Evolutionary conservation across 2,888 invertebrate species (phyloP).

Genomic region (Neoascia interrupta): DNA sequence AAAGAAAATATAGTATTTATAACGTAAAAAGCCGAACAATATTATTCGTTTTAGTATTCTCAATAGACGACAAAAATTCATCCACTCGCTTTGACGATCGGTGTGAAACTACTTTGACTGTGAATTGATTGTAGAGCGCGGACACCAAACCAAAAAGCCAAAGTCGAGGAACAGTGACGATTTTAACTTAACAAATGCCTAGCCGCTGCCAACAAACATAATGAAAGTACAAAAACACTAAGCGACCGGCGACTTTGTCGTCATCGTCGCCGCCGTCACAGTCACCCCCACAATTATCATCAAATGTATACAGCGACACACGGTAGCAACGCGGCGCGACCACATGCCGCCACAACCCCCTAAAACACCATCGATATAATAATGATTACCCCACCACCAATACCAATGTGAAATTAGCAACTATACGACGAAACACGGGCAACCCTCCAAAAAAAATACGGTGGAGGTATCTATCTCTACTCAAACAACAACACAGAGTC

Average conservation of each 20-base stretch:
- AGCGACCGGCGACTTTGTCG: no score
- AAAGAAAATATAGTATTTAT: no score
- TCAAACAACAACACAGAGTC: not conserved
- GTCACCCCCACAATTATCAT: slow-evolving; percentile 32
- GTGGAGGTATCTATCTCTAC: no score
- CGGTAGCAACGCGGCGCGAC: not conserved
- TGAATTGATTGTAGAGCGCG: slow-evolving; percentile 31
- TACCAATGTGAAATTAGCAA: not conserved
- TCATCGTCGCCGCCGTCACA: slow-evolving; percentile 29
- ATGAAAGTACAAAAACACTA: no score
- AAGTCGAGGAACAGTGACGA: slow-evolving; percentile 34
- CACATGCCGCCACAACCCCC: not conserved
- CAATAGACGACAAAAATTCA: slow-evolving; percentile 47
- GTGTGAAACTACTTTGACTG: slow-evolving; percentile 41
- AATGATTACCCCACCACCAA: not conserved
- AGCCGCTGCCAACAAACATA: slow-evolving; percentile 26
- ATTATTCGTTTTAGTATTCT: slow-evolving; percentile 15
- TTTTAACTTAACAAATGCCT: slow-evolving; percentile 8
- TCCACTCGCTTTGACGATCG: slow-evolving; percentile 48
- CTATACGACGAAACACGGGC: not conserved
- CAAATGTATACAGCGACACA: slow-evolving; percentile 37
- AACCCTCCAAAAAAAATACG: not conserved
- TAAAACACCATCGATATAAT: not conserved
- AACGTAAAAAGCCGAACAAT: not conserved
- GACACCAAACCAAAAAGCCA: no score